Percentiles rank a stretch among this genome's conserved stretches.
These are phyloP conservation scores for Lottia gigantea DNA, from an alignment of 2,888 invertebrate genomes.

Conservation along the genomic window DNA sequence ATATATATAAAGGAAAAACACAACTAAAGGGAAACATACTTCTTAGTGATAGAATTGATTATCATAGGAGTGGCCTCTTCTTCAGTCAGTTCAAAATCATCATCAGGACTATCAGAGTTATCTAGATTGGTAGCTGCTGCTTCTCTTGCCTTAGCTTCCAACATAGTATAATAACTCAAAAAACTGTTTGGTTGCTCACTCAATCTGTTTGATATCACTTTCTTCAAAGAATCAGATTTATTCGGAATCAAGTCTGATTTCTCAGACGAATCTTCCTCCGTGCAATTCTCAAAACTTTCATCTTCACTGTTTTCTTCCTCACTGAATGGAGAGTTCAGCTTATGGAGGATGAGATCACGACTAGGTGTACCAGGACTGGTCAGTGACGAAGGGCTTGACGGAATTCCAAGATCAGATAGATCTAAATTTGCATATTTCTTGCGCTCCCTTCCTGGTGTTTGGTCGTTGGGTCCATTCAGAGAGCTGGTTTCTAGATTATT, in stretches of 20 bases:
- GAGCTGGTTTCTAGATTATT: conserved; percentile 10
- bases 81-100: conserved; percentile 35
- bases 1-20: too few relatives aligned
- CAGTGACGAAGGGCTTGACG: conserved; percentile 54
- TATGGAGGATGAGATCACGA: conserved; percentile 30
- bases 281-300: conserved; percentile 30
- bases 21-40: conserved; percentile 18
- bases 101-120: conserved; percentile 29
- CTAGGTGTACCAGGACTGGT: conserved; percentile 34
- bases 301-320: conserved; percentile 49
- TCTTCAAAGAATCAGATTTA: conserved; percentile 5
- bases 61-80: conserved; percentile 30
- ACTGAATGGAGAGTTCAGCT: conserved; percentile 39
- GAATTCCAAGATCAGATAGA: conserved; percentile 79
- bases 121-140: conserved; percentile 13
- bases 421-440: conserved; percentile 76
- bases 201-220: conserved; percentile 1
- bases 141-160: conserved; percentile 58
- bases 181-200: conserved; percentile 44
- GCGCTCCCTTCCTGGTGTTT: conserved; percentile 19
- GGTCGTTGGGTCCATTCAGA: neutral
- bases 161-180: conserved; percentile 63
- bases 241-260: conserved; percentile 34
- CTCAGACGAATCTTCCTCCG: conserved; percentile 36
- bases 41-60: conserved; percentile 16